Evolutionary conservation across 1,140 invertebrate species (phyloP).

Genomic region (Tribolium castaneum): DNA sequence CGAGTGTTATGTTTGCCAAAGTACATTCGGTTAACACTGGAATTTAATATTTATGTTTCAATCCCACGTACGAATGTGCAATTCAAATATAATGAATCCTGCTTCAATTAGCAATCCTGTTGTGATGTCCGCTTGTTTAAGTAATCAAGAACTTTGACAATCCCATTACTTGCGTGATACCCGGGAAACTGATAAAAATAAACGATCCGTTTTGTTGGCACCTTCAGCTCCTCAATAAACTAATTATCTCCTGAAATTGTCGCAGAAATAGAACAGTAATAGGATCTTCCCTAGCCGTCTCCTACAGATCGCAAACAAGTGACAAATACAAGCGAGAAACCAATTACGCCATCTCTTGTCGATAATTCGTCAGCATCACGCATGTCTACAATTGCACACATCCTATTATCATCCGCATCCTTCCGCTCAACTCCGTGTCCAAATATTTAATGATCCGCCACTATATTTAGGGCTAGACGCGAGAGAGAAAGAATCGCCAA

Average conservation of each 20-base stretch:
- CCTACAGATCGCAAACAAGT: neutral
- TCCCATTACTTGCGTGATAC: neutral
- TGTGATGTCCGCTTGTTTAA: constrained; percentile 20
- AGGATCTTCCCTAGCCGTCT: neutral
- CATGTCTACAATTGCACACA: neutral
- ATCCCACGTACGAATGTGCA: constrained; percentile 35
- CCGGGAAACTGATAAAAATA: constrained; percentile 7
- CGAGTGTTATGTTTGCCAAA: constrained; percentile 32
- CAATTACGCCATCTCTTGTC: constrained; percentile 15
- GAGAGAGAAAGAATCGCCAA: neutral
- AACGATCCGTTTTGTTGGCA: neutral
- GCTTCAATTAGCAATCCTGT: constrained; percentile 38
- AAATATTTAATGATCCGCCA: constrained; percentile 10
- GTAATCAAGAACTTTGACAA: constrained; percentile 37
- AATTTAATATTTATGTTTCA: constrained; percentile 44
- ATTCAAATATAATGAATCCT: constrained; percentile 37
- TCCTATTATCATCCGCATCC: neutral
- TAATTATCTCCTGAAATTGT: constrained; percentile 35
- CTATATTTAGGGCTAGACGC: neutral
- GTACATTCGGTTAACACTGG: constrained; percentile 36
- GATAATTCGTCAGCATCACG: constrained; percentile 10
- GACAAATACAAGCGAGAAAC: constrained; percentile 8
- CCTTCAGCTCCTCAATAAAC: neutral
- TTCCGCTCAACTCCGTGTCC: neutral
- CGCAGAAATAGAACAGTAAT: constrained; percentile 9